phyloP scores from a whole-genome alignment of 2,888 invertebrate genomes.

The Hirtodrosophila trivittata region DNA sequence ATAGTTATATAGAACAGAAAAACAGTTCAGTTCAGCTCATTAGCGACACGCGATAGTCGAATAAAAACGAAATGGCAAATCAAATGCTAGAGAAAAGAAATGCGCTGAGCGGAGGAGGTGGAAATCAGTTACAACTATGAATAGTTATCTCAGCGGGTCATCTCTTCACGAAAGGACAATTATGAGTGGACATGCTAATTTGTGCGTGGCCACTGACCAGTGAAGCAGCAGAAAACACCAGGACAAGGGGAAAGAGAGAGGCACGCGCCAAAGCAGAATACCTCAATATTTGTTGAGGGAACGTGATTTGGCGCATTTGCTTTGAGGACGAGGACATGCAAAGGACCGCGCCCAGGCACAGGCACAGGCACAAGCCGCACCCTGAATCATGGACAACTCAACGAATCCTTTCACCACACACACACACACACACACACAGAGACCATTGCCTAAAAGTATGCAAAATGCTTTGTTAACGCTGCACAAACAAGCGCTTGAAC shows the following conservation, averaged over 20 bases:
- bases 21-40: conserved; percentile 49
- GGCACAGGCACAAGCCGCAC: conserved; percentile 36
- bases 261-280: conserved; percentile 77
- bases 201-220: conserved; percentile 60
- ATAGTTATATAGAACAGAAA: conserved; percentile 9
- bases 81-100: conserved; percentile 56
- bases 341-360: conserved; percentile 53
- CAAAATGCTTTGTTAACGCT: conserved; percentile 66
- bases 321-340: conserved; percentile 26
- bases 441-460: conserved; percentile 60
- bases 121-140: conserved; percentile 81
- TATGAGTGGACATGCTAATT: conserved; percentile 82
- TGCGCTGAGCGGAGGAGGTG: conserved; percentile 20
- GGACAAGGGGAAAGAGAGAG: conserved; percentile 33
- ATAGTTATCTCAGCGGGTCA: conserved; percentile 81
- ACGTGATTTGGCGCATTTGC: conserved; percentile 80
- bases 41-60: conserved; percentile 73
- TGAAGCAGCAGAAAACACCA: background rate
- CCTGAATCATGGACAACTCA: conserved; percentile 22
- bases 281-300: conserved; percentile 79
- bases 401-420: conserved; percentile 38
- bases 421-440: conserved; percentile 15
- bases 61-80: conserved; percentile 73
- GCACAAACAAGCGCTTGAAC: conserved; percentile 59
- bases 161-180: conserved; percentile 80